Evolutionary conservation across 2,797 vertebrate genomes (phyloP).

Genomic region (Gephyroberyx darwinii): DNA sequence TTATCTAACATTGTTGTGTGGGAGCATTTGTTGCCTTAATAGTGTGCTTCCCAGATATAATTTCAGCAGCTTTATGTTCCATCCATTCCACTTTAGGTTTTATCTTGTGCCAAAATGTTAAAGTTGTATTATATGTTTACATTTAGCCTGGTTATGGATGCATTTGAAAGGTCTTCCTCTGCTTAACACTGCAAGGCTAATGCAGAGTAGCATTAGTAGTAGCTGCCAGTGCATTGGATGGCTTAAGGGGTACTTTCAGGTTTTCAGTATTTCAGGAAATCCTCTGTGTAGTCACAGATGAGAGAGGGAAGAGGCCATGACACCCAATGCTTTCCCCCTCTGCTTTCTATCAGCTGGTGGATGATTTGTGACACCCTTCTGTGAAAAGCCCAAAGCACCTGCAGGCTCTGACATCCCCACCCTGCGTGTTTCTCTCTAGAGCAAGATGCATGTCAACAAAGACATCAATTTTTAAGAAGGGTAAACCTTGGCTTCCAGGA

Average conservation of each 20-base stretch:
- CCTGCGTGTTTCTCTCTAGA: conserved; percentile 38
- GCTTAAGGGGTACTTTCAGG: neutral
- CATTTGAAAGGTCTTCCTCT: neutral
- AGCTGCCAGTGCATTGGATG: too few relatives aligned
- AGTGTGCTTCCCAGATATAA: too few relatives aligned
- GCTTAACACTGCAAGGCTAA: neutral
- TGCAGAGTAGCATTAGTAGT: neutral
- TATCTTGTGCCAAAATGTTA: too few relatives aligned
- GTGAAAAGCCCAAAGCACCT: conserved; percentile 68
- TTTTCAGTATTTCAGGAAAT: neutral
- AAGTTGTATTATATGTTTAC: too few relatives aligned
- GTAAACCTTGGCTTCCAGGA: conserved; percentile 66
- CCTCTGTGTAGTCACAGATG: neutral
- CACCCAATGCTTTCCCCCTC: conserved; percentile 1
- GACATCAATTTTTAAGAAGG: conserved; percentile 76
- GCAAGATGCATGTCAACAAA: conserved; percentile 61
- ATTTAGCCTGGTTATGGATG: too few relatives aligned
- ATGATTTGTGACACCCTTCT: conserved; percentile 58
- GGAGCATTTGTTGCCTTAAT: too few relatives aligned
- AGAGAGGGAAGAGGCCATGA: neutral
- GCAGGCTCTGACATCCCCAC: conserved; percentile 60
- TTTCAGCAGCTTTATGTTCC: too few relatives aligned
- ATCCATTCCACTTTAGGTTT: too few relatives aligned
- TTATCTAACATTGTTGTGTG: too few relatives aligned
- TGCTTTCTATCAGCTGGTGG: conserved; percentile 19